Evolutionary conservation across 2,113 vertebrate species (phyloP), one percentile per base, ranked within the genome.

Genomic region (Eptesicus fuscus): DNA sequence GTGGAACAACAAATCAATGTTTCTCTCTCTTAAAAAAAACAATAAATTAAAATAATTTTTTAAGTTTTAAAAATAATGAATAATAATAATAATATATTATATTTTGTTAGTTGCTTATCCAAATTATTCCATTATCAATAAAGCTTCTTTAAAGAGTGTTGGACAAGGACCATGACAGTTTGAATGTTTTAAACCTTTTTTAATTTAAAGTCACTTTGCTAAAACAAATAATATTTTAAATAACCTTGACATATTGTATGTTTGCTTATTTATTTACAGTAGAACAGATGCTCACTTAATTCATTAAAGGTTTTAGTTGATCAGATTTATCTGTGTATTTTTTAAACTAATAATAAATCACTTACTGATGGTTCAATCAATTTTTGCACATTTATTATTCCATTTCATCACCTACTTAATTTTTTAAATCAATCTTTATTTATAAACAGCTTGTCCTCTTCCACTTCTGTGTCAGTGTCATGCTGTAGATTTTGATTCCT

Each of bases 311-410:
- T 80, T 94, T 90, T 87, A 88, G 11, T 94, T 96, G 44, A 88
- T 91, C 90, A 96, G 86, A 91, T 95, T 97, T 95, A 87, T 94
- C 76, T 92, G 42, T 90, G 65, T 90, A 95, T 85, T 96, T 97
- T 94, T 80, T 56, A 86, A 93, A 59, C 51, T 74, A 91, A 76
- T 42, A 85, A 95, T 97, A 93, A 90, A 97, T 97, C 71, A 95
- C 32, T 93, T 94, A 91, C 89, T 90, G 77, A 91, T 88, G 40
- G 56, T n/a, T 97, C 89, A 97, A 94, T 96, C 88, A 84, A 96
- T 96, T 95, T 95, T 95, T 85, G 5, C 51, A 28, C 78, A 92
- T 92, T 96, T 96, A 95, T 96, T 93, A 87, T 95, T 94, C 83
- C 51, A 93, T 96, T 94, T 80, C 87, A 93, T 97, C 42, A 96